Percentiles rank a stretch among this genome's conserved stretches.
These are phyloP conservation scores for Potorous gilbertii DNA, from an alignment of 2,797 vertebrate genomes.

Conservation along the genomic window DNA sequence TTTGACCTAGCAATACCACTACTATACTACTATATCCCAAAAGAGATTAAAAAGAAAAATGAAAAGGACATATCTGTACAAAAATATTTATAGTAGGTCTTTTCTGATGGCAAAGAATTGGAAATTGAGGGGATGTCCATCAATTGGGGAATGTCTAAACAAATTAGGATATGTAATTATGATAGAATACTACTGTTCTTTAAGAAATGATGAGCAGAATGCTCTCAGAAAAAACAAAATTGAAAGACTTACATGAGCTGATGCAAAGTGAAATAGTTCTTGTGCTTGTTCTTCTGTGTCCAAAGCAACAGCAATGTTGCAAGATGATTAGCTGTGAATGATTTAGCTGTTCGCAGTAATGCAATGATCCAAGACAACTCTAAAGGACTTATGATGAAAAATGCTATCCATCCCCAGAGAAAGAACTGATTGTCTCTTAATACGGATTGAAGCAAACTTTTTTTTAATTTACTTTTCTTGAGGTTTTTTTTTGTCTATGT, in stretches of 20 bases:
- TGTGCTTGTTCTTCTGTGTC: background rate
- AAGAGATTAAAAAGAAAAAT: background rate
- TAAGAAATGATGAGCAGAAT: background rate
- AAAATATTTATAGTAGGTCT: background rate
- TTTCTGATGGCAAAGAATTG: background rate
- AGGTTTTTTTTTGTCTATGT: too few relatives aligned
- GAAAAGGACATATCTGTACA: too few relatives aligned
- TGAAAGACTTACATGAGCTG: background rate
- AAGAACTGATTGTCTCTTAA: too few relatives aligned
- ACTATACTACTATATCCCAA: background rate
- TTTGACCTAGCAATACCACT: background rate
- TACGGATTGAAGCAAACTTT: too few relatives aligned
- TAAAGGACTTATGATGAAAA: too few relatives aligned
- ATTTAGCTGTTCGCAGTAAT: too few relatives aligned
- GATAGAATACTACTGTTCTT: background rate
- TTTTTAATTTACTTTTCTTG: too few relatives aligned
- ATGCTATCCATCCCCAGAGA: too few relatives aligned
- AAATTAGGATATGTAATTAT: background rate
- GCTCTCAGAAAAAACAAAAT: background rate
- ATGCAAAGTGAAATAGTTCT: background rate
- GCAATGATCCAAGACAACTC: too few relatives aligned
- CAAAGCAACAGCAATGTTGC: background rate
- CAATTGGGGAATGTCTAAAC: background rate
- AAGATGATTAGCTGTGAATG: background rate
- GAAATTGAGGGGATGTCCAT: background rate